Percentiles rank a stretch among this genome's conserved stretches.
Conservation (phyloP, 1,140 invertebrate genomes). For the Drosophila pectinifera region DNA sequence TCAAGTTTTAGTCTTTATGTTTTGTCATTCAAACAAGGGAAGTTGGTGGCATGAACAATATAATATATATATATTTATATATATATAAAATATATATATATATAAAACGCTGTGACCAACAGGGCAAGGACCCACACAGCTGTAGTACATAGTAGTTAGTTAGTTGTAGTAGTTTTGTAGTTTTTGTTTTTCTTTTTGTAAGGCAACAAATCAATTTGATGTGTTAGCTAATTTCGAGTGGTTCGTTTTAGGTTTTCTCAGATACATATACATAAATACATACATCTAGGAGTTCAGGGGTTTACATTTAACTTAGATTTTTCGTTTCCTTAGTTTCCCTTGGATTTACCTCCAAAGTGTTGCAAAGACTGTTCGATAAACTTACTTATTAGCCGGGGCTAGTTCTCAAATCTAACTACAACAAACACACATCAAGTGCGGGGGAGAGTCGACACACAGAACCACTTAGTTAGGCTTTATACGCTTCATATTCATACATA, state of each 20-base stretch:
- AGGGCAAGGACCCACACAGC: conserved; percentile 15
- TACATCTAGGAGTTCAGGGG: conserved; percentile 29
- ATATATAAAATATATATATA: conserved; percentile 4
- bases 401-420: conserved; percentile 49
- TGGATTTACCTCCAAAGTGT: not conserved
- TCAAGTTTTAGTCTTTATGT: conserved; percentile 82
- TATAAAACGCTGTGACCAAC: conserved; percentile 32
- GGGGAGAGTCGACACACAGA: conserved; percentile 21
- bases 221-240: conserved; percentile 55
- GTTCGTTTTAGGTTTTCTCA: conserved; percentile 29
- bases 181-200: conserved; percentile 12
- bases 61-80: conserved; percentile 2
- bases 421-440: conserved; percentile 32
- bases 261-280: conserved; percentile 14
- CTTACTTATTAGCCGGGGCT: conserved; percentile 35
- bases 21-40: conserved; percentile 76
- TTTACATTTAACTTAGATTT: not conserved
- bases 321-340: conserved; percentile 1
- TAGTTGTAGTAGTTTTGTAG: conserved; percentile 31
- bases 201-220: conserved; percentile 63
- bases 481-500: conserved; percentile 18
- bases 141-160: conserved; percentile 24
- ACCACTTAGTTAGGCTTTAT: conserved; percentile 21
- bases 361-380: conserved; percentile 20
- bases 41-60: conserved; percentile 58